Percentiles rank a stretch among this genome's conserved stretches.
Evolutionary conservation across 1,140 invertebrate species (phyloP).

Genomic region (Nixonia krombeini): DNA sequence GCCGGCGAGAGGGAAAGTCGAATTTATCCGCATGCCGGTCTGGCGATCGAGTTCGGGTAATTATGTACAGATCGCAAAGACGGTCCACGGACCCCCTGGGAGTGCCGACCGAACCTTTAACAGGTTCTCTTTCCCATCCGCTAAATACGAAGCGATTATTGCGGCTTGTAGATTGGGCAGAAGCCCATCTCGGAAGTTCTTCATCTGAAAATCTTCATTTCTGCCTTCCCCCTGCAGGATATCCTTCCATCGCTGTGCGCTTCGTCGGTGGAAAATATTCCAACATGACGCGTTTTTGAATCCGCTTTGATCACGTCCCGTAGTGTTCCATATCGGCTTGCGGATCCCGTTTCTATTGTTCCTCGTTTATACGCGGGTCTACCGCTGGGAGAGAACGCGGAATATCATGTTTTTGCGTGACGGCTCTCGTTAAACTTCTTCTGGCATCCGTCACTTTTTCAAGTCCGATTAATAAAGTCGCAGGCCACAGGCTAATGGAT

Average conservation of each 20-base stretch:
- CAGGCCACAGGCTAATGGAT: not conserved
- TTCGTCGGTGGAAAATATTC: constrained; percentile 17
- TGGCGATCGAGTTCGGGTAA: no score
- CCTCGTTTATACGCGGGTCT: no score
- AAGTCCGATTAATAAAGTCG: not conserved
- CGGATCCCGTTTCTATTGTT: no score
- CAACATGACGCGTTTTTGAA: no score
- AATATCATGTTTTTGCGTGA: constrained; percentile 3
- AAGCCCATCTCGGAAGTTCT: constrained; percentile 45
- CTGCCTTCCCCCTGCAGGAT: constrained; percentile 11
- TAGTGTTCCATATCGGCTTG: no score
- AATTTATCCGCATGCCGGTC: no score
- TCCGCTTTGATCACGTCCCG: no score
- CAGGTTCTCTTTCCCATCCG: constrained; percentile 5
- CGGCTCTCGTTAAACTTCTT: not conserved
- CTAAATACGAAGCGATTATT: constrained; percentile 42
- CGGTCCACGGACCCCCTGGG: no score
- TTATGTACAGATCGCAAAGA: no score
- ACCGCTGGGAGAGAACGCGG: no score
- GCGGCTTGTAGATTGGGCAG: constrained; percentile 17
- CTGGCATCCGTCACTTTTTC: not conserved
- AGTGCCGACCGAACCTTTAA: constrained; percentile 18
- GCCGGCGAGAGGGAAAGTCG: no score
- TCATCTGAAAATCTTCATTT: constrained; percentile 25
- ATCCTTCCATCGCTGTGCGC: constrained; percentile 18